Evolutionary conservation across 2,113 vertebrate genomes (phyloP), one percentile per base, ranked within the genome.

Genomic region (Clarias batrachus): DNA sequence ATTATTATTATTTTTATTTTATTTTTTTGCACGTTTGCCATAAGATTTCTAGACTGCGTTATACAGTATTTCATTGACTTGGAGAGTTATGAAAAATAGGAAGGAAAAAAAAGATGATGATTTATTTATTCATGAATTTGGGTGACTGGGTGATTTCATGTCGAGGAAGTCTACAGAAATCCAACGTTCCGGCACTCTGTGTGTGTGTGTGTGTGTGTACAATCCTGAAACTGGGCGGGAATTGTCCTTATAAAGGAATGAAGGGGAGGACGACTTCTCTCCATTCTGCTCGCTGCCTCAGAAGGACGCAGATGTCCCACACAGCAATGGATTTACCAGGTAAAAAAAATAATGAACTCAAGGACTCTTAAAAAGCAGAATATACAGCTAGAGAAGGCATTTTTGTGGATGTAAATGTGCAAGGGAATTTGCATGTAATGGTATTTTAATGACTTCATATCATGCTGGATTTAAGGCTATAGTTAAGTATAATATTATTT

Each of bases 251-350:
- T 87, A 82, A 83, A 87, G 81, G 70, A 83, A 73, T 52, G 85
- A 82, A 59, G 85, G 70, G 56, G 86, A 81, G 83, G 85, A 81
- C n/a, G 71, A 52, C 19, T 82, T 63, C 48, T 65, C 86, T 65
- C 16, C 86, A 87, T 77, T 89, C 82, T 86, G 63, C 57, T 83
- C 81, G 65, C 66, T 59, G 71, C 87, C 70, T 76, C 82, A 84
- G 83, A 70, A 78, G 88, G 74, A 90, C 89, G 90, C 87, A 90
- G 76, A 91, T 90, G 89, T 87, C 70, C 87, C 81, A 88, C 82
- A 85, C 88, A 93, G 91, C 85, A 93, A 97, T 97, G 97, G 96
- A 95, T 81, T 91, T 91, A 90, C 90, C 97, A 97, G 97, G 97
- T 98, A 97, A 95, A 82, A 74, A 52, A 83, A 33, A 57, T 13